Evolutionary conservation across 92 coral and sea anemone species (phyloP).

Genomic region (Hydrozoanthus gracilis): DNA sequence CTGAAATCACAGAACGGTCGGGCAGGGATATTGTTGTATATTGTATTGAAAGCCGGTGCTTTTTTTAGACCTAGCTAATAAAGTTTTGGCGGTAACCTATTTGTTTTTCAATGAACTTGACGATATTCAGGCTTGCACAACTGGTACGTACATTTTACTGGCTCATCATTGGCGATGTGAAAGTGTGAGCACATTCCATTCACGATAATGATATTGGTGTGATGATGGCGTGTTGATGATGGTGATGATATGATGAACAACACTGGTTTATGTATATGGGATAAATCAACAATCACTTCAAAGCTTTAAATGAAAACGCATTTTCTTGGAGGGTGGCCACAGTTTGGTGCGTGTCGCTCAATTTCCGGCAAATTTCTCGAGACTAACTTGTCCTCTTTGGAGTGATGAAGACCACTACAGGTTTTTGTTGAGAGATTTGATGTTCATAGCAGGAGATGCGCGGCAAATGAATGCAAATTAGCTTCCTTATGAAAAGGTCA

Average conservation of each 20-base stretch:
- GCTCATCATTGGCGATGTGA: not conserved
- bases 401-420: not conserved
- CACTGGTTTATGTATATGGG: not conserved
- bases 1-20: too few relatives aligned
- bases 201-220: not conserved
- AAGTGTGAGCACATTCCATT: not conserved
- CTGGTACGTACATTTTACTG: not conserved
- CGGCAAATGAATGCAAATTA: not conserved
- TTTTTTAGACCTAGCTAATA: too few relatives aligned
- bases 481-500: not conserved
- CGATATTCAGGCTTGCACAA: too few relatives aligned
- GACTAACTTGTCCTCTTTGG: not conserved
- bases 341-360: too few relatives aligned
- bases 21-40: too few relatives aligned
- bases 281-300: not conserved
- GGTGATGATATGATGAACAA: not conserved
- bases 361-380: too few relatives aligned
- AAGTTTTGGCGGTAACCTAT: too few relatives aligned
- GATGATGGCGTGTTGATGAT: not conserved
- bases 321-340: not conserved
- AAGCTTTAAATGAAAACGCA: not conserved
- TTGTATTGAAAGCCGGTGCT: too few relatives aligned
- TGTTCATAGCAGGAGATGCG: not conserved
- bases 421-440: not conserved
- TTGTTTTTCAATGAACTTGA: too few relatives aligned